phyloP scores from a whole-genome alignment of 2,113 vertebrate genomes.

The Sminthopsis crassicaudata region DNA sequence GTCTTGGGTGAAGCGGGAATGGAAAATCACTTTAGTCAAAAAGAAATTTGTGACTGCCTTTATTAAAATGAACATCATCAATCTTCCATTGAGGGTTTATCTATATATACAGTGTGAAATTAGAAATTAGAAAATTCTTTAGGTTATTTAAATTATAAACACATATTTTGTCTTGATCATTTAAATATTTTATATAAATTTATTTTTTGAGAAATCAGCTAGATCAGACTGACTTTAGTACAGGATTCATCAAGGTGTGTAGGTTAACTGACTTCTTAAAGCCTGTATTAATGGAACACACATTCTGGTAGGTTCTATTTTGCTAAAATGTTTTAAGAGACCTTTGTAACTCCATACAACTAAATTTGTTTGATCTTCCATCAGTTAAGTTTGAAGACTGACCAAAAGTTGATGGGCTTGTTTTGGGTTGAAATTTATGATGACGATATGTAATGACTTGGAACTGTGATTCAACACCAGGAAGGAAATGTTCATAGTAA shows the following conservation, averaged over 20 bases:
- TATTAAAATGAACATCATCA: neutral
- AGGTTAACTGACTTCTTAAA: neutral
- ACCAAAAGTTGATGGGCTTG: neutral
- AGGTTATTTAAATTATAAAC: slow-evolving; percentile 60
- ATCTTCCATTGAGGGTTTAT: neutral
- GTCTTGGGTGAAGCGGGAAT: neutral
- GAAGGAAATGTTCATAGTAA: neutral
- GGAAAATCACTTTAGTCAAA: slow-evolving; percentile 43
- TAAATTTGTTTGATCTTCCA: neutral
- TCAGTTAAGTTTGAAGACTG: neutral
- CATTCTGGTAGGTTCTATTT: neutral
- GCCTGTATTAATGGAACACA: neutral
- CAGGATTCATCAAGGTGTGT: neutral
- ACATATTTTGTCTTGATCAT: neutral
- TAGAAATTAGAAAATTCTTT: slow-evolving; percentile 47
- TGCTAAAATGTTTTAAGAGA: neutral
- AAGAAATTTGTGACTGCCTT: slow-evolving; percentile 3
- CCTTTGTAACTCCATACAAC: neutral
- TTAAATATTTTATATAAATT: slow-evolving; percentile 70
- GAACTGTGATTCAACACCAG: neutral
- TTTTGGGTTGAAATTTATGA: neutral
- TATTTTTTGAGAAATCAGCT: slow-evolving; percentile 58
- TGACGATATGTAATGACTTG: neutral
- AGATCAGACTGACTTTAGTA: neutral
- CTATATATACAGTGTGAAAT: slow-evolving; percentile 7